These are phyloP conservation scores for Etheostoma spectabile DNA, from an alignment of 2,113 vertebrate species.

Conservation along the genomic window DNA sequence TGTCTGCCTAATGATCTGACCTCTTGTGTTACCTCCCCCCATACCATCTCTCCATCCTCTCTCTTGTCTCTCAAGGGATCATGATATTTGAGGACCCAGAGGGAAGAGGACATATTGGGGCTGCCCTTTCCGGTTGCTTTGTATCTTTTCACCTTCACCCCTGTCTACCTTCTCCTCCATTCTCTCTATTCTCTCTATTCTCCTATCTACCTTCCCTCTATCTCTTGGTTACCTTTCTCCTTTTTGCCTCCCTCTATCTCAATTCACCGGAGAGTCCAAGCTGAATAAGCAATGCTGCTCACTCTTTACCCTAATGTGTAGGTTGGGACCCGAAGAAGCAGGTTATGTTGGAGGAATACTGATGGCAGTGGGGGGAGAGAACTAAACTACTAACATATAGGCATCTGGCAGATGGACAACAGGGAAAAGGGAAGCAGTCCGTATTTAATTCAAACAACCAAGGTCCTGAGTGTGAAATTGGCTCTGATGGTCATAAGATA, in stretches of 20 bases:
- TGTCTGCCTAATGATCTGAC: conserved; percentile 69
- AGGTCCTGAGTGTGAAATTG: conserved; percentile 65
- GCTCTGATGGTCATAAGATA: conserved; percentile 59
- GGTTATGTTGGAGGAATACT: conserved; percentile 65
- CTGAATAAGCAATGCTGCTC: conserved; percentile 55
- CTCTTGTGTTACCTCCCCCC: conserved; percentile 36
- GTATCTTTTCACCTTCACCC: conserved; percentile 69
- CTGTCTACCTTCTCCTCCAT: conserved; percentile 22
- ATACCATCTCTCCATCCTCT: conserved; percentile 37
- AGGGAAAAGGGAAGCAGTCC: conserved; percentile 32
- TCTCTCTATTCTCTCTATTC: background rate
- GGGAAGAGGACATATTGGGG: conserved; percentile 39
- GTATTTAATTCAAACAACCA: conserved; percentile 62
- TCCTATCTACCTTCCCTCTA: conserved; percentile 3
- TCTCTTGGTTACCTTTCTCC: conserved; percentile 21
- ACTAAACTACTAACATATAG: conserved; percentile 42
- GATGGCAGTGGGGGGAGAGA: conserved; percentile 44
- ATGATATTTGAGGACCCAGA: conserved; percentile 39
- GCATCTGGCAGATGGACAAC: conserved; percentile 57
- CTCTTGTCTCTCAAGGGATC: conserved; percentile 55
- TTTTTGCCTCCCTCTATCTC: conserved; percentile 27
- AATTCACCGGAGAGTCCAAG: conserved; percentile 39
- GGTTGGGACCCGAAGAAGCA: conserved; percentile 51
- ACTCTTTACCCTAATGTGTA: conserved; percentile 61
- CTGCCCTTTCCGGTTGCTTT: conserved; percentile 42